phyloP scores from a whole-genome alignment of 2,888 invertebrate species.

The Nephrotoma guestfalica region DNA sequence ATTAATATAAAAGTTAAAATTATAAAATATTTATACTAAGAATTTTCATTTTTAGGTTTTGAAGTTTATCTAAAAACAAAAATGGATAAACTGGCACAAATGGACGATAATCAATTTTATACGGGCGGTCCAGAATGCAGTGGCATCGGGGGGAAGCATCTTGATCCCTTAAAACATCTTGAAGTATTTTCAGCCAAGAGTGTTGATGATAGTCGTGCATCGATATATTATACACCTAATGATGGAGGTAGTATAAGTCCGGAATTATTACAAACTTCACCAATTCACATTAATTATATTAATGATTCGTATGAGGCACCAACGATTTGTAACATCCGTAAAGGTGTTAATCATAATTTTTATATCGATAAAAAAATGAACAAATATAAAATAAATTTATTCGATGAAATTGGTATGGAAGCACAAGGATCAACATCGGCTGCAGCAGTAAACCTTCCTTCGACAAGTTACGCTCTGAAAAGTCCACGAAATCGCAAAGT shows the following conservation, averaged over 20 bases:
- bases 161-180: neutral
- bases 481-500: neutral
- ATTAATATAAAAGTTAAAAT: neutral
- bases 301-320: slow-evolving; percentile 26
- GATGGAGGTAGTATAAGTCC: slow-evolving; percentile 46
- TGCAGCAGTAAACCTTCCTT: neutral
- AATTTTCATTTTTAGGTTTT: slow-evolving; percentile 21
- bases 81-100: slow-evolving; percentile 19
- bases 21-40: neutral
- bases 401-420: neutral
- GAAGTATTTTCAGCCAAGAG: slow-evolving; percentile 16
- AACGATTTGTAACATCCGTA: neutral
- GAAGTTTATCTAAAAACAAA: slow-evolving; percentile 31
- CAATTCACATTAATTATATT: slow-evolving; percentile 38
- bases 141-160: neutral
- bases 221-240: slow-evolving; percentile 71
- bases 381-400: neutral
- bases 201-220: slow-evolving; percentile 44
- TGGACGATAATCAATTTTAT: slow-evolving; percentile 13
- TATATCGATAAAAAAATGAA: neutral
- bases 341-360: neutral
- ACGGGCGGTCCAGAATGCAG: neutral
- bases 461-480: neutral
- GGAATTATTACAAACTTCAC: slow-evolving; percentile 30
- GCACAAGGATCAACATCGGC: neutral